Base-by-base conservation (phyloP, 2,113 vertebrate species). In the Cinclus mexicanus region DNA sequence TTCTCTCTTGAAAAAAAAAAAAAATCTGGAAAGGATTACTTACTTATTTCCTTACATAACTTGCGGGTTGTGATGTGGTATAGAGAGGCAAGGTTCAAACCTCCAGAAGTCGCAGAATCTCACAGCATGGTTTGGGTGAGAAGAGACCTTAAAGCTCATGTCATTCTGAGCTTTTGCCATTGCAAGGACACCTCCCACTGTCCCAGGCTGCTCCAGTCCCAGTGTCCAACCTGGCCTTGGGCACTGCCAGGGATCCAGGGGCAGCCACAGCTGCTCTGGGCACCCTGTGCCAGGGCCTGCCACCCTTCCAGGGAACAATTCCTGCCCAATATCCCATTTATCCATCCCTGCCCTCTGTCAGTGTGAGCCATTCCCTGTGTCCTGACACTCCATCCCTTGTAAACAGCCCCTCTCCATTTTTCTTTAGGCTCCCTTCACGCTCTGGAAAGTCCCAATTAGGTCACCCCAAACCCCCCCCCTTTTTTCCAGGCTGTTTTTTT, bases 291-390 rank as follows among this genome's bases (percentile, higher is more conserved):
- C 86, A 39, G 68, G 22, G 18, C 68, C 59, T 0, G 14, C 44
- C 68, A 52, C 33, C 20, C 69, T 60, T 0, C 0, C 28, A 60
- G 53, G 60, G 53, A 25, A 22, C 2, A 14, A 75, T 75, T 75
- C 7, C 60, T 29, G 2, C 46, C 61, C 20, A 29, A 3, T 2
- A 4, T 46, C 53, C 52, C 37, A 52, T n/a, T n/a, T n/a, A n/a
- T 12, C 61, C 0, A 10, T 0, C 9, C 5, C 60, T 57, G 11
- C 33, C 2, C 23, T 39, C 6, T 60, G 23, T 0, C 50, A 47
- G 0, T 19, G 10, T 4, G 20, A 39, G 2, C 61, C 46, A 25
- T 68, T 46, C 50, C 25, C 12, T 14, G 13, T 29, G 7, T 87
- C 11, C 28, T 69, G 39, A 10, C 37, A 3, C 52, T 46, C 19